Conservation (phyloP, 2,797 vertebrate species). For the Tympanoctomys barrerae region DNA sequence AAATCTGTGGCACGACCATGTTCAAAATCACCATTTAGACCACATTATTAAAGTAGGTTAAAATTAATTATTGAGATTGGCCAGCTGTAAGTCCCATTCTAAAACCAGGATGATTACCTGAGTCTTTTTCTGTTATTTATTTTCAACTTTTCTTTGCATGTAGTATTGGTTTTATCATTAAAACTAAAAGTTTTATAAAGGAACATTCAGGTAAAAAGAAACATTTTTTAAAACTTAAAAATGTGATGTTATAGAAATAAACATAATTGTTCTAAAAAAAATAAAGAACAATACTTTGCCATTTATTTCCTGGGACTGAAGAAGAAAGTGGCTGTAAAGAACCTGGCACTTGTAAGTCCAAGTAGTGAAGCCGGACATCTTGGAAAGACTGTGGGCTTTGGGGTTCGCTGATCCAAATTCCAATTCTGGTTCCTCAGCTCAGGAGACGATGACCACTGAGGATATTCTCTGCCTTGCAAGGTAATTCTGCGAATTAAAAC, state of each 20-base stretch:
- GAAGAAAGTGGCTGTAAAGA: not conserved
- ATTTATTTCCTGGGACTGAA: not conserved
- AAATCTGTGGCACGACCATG: not conserved
- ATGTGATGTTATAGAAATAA: slow-evolving; percentile 2
- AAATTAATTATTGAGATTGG: not conserved
- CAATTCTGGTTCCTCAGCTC: not conserved
- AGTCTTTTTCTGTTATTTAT: not conserved
- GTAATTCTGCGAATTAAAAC: slow-evolving; percentile 17
- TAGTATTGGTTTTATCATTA: not conserved
- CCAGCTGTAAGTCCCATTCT: not conserved
- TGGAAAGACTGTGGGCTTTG: not conserved
- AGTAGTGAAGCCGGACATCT: not conserved
- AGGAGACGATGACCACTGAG: too few species aligned
- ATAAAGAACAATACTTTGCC: not conserved
- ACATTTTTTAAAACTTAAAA: not conserved
- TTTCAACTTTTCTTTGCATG: not conserved
- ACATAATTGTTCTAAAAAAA: not conserved
- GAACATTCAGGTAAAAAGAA: slow-evolving; percentile 11
- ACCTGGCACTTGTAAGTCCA: not conserved
- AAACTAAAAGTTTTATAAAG: slow-evolving; percentile 12
- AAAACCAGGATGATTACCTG: not conserved
- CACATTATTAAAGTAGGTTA: not conserved
- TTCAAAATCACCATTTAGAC: not conserved
- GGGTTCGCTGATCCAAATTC: not conserved
- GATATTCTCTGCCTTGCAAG: not conserved